Base-by-base conservation (phyloP, 2,797 vertebrate species). In the Gambelia wislizenii region DNA sequence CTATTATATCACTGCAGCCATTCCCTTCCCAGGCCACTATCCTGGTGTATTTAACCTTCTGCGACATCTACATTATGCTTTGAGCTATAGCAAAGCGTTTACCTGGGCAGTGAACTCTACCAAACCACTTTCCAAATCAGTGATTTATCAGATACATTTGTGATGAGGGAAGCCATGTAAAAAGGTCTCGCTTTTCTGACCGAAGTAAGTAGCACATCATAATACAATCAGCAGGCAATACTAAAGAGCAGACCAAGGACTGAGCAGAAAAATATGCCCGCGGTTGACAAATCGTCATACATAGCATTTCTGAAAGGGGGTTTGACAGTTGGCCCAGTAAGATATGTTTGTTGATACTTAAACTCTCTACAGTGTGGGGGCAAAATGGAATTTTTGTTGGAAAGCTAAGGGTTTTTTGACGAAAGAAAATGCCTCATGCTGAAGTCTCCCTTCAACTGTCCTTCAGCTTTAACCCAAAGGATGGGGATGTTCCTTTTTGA, bases 131-230 rank as follows among this genome's bases (percentile, higher is more conserved):
- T 79, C 44, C 84, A 78, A 79, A 89, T 69, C 84, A 79, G 74
- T 61, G 80, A 89, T 91, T 89, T 89, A 86, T 91, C 77, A 61
- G 87, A 79, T 91, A 54, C 80, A 42, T 89, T 84, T 83, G 22
- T 84, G 85, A 89, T 13, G 47, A 64, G 84, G 78, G 75, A 79
- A 61, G 80, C 61, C 36, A 61, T 47, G 44, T 42, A 72, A 86
- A 78, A 89, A 79, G 64, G 52, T 89, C 81, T 91, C 64, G 49
- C 56, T 69, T 87, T 69, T 72, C 87, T 79, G 83, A 83, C 61
- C n/a, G 74, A 86, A 74, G 84, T 83, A 89, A 91, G 83, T 78
- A 87, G 79, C 84, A 74, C 52, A 91, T 79, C 87, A 83, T 86
- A 83, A 78, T 86, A 86, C 61, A 77, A 89, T 79, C 80, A 89